phyloP scores from a whole-genome alignment of 92 coral and sea anemone species.

The Zoanthus sansibaricus region DNA sequence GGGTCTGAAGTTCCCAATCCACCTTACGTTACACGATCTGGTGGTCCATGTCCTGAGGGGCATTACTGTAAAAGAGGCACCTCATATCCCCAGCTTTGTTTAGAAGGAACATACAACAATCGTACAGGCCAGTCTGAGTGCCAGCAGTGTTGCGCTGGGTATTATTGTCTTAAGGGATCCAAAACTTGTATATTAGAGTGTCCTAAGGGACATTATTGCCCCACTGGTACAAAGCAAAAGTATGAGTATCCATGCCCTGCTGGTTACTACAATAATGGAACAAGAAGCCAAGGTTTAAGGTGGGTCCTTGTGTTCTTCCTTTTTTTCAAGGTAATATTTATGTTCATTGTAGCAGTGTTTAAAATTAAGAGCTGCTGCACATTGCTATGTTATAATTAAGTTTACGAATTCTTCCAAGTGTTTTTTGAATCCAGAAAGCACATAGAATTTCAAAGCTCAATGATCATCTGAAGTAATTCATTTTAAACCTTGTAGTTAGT shows the following conservation, averaged over 20 bases:
- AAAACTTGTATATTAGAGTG: conserved; percentile 82
- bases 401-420: too few species aligned
- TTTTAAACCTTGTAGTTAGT: too few species aligned
- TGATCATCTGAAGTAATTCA: too few species aligned
- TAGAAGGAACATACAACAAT: conserved; percentile 89
- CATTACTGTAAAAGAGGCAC: conserved; percentile 92
- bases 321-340: not conserved
- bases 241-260: conserved; percentile 86
- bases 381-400: too few species aligned
- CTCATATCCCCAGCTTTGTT: conserved; percentile 88
- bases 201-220: conserved; percentile 93
- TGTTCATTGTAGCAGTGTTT: too few species aligned
- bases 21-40: conserved; percentile 81
- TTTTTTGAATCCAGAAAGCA: too few species aligned
- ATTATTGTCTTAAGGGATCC: conserved; percentile 89
- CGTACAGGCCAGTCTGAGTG: conserved; percentile 95
- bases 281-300: conserved; percentile 79
- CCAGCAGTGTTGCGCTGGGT: conserved; percentile 86
- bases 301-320: conserved; percentile 2
- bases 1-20: conserved; percentile 94
- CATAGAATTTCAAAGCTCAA: too few species aligned
- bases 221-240: conserved; percentile 78
- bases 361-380: too few species aligned
- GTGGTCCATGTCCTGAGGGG: conserved; percentile 99
- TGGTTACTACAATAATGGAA: conserved; percentile 88